Percentiles rank a stretch among this genome's conserved stretches.
phyloP scores from a whole-genome alignment of 2,113 vertebrate species.

The Syngnathoides biaculeatus region DNA sequence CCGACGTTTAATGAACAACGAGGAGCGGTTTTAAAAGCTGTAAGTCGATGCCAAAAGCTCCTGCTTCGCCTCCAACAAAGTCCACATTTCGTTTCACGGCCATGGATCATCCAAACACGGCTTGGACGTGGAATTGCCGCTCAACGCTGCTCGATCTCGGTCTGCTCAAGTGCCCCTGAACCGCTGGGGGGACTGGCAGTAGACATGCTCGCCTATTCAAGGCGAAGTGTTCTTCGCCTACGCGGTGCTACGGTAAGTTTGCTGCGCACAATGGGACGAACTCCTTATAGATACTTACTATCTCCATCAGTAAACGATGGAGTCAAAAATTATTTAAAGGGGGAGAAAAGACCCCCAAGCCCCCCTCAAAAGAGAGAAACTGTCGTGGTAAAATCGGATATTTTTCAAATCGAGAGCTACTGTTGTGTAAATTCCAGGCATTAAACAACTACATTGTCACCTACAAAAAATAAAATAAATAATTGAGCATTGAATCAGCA shows the following conservation, averaged over 20 bases:
- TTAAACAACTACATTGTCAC: no score
- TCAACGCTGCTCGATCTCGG: constrained; percentile 29
- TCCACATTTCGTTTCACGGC: background rate
- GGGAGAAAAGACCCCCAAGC: no score
- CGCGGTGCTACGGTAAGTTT: constrained; percentile 82
- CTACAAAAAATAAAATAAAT: no score
- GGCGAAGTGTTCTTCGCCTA: constrained; percentile 77
- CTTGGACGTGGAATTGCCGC: constrained; percentile 34
- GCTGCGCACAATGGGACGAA: constrained; percentile 67
- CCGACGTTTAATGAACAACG: constrained; percentile 99
- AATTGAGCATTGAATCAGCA: background rate
- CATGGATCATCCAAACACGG: background rate
- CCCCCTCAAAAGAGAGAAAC: no score
- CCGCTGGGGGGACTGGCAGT: constrained; percentile 62
- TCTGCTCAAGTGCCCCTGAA: constrained; percentile 52
- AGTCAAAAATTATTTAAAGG: background rate
- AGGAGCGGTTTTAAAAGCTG: constrained; percentile 80
- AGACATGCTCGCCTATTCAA: constrained; percentile 73
- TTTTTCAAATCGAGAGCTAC: background rate
- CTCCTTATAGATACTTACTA: constrained; percentile 62
- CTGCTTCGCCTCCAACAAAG: constrained; percentile 18
- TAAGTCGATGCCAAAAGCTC: constrained; percentile 61
- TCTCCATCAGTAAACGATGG: constrained; percentile 9
- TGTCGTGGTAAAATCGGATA: background rate
- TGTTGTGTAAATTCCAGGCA: background rate